These are phyloP conservation scores for Chelmon rostratus DNA, from an alignment of 2,797 vertebrate species.

Conservation along the genomic window DNA sequence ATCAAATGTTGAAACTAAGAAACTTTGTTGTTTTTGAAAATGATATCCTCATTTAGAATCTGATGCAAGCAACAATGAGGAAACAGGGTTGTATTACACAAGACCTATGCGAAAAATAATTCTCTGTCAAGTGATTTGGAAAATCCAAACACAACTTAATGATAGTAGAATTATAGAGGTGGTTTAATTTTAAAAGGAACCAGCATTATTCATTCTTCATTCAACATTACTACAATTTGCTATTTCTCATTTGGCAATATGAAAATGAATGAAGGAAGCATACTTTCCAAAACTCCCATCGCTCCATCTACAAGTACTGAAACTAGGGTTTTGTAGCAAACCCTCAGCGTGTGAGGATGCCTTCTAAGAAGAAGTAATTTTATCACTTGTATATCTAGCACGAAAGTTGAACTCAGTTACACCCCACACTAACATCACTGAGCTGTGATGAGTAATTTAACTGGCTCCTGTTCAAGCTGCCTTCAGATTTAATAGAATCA, in stretches of 20 bases:
- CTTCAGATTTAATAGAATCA: not conserved
- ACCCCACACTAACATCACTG: not conserved
- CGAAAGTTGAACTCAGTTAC: not conserved
- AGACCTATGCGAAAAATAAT: not conserved
- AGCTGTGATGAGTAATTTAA: not conserved
- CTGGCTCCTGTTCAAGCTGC: not conserved
- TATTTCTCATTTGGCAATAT: not conserved
- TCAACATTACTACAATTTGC: not conserved
- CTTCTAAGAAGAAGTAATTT: not conserved
- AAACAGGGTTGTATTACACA: not conserved
- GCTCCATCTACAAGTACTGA: not conserved
- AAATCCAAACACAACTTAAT: not conserved
- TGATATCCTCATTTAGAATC: too few relatives aligned
- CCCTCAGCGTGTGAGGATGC: not conserved
- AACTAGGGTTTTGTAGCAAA: not conserved
- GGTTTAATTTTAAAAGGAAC: not conserved
- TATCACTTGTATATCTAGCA: not conserved
- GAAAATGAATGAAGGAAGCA: not conserved
- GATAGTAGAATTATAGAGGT: not conserved
- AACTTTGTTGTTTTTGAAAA: too few relatives aligned
- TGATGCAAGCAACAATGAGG: too few relatives aligned
- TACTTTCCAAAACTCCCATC: not conserved
- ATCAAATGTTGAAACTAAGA: too few relatives aligned
- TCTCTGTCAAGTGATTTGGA: slow-evolving; percentile 1
- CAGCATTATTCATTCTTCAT: not conserved